Percentiles rank a stretch among this genome's conserved stretches.
Evolutionary conservation across 2,888 invertebrate species (phyloP).

Genomic region (Apotomis betuletana): DNA sequence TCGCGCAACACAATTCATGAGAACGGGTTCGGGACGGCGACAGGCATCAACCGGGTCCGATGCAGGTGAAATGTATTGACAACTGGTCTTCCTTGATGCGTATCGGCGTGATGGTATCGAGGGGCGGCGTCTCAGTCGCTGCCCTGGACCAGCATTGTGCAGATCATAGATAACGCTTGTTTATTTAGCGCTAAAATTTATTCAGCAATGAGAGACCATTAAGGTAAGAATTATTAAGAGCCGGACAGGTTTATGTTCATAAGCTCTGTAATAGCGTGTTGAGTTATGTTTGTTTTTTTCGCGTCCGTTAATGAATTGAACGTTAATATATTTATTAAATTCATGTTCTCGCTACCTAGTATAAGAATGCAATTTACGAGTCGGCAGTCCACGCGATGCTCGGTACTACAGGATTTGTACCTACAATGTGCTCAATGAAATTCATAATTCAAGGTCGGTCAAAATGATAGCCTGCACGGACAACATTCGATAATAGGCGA

Average conservation of each 20-base stretch:
- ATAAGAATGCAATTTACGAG: slow-evolving; percentile 40
- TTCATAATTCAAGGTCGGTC: slow-evolving; percentile 71
- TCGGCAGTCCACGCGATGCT: slow-evolving; percentile 18
- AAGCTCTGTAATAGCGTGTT: slow-evolving; percentile 66
- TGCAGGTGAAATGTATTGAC: slow-evolving; percentile 83
- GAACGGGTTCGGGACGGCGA: slow-evolving; percentile 71
- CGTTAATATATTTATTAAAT: slow-evolving; percentile 62
- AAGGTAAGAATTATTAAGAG: slow-evolving; percentile 75
- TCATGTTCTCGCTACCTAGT: slow-evolving; percentile 37
- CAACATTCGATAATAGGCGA: slow-evolving; percentile 73
- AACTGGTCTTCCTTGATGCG: slow-evolving; percentile 82
- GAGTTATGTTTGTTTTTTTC: slow-evolving; percentile 65
- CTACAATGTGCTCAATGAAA: slow-evolving; percentile 65
- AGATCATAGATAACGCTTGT: slow-evolving; percentile 79
- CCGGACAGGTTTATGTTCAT: slow-evolving; percentile 72
- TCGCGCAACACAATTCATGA: slow-evolving; percentile 76
- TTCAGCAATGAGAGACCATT: slow-evolving; percentile 75
- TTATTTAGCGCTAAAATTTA: slow-evolving; percentile 81
- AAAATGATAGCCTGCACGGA: slow-evolving; percentile 63
- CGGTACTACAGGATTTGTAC: slow-evolving; percentile 47
- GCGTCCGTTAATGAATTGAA: slow-evolving; percentile 68
- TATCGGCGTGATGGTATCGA: slow-evolving; percentile 82
- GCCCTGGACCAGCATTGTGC: slow-evolving; percentile 74
- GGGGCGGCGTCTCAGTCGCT: slow-evolving; percentile 79
- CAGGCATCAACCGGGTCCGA: slow-evolving; percentile 71